Base-by-base conservation (phyloP, 1,140 invertebrate species). In the Hycleus cichorii region DNA sequence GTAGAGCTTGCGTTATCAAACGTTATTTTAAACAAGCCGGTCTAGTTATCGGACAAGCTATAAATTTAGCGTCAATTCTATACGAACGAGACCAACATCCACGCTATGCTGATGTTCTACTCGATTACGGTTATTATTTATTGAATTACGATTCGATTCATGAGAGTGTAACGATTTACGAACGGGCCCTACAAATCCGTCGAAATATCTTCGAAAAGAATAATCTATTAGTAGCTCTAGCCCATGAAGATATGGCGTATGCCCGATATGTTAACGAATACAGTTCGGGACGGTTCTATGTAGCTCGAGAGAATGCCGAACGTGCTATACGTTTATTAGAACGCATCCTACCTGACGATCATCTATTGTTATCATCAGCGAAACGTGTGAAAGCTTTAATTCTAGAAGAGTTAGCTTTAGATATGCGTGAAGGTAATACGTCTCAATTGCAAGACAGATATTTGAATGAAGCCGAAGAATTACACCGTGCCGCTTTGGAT, bases 241-340 rank as follows among this genome's bases (percentile, higher is more conserved):
- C 88, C 26, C 86, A 92, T 73, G 92, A 95, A 77, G 92, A 95
- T 76, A 76, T 95, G 9, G 91, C 91, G 1, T 96, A 95, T 77
- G 91, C 91, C 32, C 83, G 90, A 11, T 96, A 95, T 72, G 91
- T 95, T 7, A 82, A 88, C 46, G 91, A 95, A 76, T 96, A 97
- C 72, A 92, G 84, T 69, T 87, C 89, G 8, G 91, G 92, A 4
- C 83, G 85, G 59, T 96, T 95, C 74, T 79, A 80, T 61, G 80
- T 83, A 74, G 91, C 91, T 68, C 88, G 85, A 62, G 81, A 87
- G 58, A 87, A 94, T 75, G 86, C 87, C 42, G 86, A 90, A 64
- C 82, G 82, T 65, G 89, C 92, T n/a, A 90, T 93, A 57, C 75
- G 79, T 9, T 90, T 92, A 45, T 86, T 95, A 76, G 81, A 85